Evolutionary conservation across 1,140 invertebrate species (phyloP), one percentile per base, ranked within the genome.

Genomic region (Microvelia longipes): DNA sequence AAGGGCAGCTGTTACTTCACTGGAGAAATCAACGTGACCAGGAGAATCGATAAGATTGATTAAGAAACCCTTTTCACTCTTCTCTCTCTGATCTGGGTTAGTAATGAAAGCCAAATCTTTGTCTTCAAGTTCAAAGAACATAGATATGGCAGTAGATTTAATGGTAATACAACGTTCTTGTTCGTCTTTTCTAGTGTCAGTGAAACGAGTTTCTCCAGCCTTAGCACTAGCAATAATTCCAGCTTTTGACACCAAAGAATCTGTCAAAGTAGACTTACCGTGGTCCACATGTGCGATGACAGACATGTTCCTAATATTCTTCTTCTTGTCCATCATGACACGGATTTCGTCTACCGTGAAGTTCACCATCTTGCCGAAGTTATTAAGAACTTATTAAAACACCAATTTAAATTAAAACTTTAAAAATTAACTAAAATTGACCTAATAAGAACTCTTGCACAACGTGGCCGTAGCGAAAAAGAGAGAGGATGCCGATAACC

Each of bases 241-340:
- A 78, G 97, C 98, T 83, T 99, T 99, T 69, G 96, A 97, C 65
- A 99, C 96, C 76, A 99, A 86, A 68, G 98, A 99, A 83, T 99
- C 98, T 64, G 98, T 99, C 80, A 99, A 81, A 67, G 98, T 99
- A 75, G 97, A 99, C 83, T 99, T 99, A 79, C 98, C 98, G 81
- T 99, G 98, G 86, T 99, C 98, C 72, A 99, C 98, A 83, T 99
- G 98, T 76, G 98, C 98, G 82, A 99, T 99, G 81, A 99, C 98
- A 80, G 97, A 99, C 97, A 99, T 99, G 84, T 99, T 99, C 80
- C 98, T 89, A 83, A 99, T 99, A 79, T 99, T 99, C 83, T 85
- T 86, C 86, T 98, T 98, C 80, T 95, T 95, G 91, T 99, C 96
- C 97, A 99, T 99, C 89, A 99, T 94, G 79, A 77, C 83, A 86